Percentiles rank a stretch among this genome's conserved stretches.
Conservation (phyloP, 2,888 invertebrate species). For the Eueremaeus valkanovi region DNA sequence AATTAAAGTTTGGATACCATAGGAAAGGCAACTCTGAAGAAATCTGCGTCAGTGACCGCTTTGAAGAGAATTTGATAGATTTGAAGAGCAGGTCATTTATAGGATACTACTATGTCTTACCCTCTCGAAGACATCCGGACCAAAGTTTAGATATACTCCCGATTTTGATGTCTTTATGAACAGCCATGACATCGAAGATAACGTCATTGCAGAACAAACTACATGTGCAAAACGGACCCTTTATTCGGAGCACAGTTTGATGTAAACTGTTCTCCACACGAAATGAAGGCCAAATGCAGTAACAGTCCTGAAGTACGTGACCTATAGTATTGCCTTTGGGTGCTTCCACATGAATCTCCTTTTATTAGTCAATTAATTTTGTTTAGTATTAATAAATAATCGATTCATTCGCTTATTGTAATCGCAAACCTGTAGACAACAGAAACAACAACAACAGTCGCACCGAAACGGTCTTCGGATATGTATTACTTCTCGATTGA, state of each 20-base stretch:
- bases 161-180: conserved; percentile 69
- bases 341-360: conserved; percentile 73
- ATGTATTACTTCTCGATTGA: conserved; percentile 73
- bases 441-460: conserved; percentile 77
- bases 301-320: conserved; percentile 49
- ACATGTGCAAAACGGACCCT: conserved; percentile 22
- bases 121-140: conserved; percentile 73
- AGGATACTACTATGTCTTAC: too few species aligned
- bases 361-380: too few species aligned
- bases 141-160: conserved; percentile 86
- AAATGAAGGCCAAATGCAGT: conserved; percentile 7
- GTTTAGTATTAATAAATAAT: too few species aligned
- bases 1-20: too few species aligned
- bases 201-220: conserved; percentile 59
- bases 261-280: not conserved
- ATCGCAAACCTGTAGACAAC: conserved; percentile 65
- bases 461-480: conserved; percentile 76
- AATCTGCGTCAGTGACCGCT: conserved; percentile 77
- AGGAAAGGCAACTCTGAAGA: conserved; percentile 84
- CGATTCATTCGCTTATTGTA: not conserved
- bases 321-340: conserved; percentile 52
- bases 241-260: conserved; percentile 8
- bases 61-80: too few species aligned
- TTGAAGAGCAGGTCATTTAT: too few species aligned
- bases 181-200: conserved; percentile 51